Base-by-base conservation (phyloP, 2,888 invertebrate genomes). In the Neria commutata region DNA sequence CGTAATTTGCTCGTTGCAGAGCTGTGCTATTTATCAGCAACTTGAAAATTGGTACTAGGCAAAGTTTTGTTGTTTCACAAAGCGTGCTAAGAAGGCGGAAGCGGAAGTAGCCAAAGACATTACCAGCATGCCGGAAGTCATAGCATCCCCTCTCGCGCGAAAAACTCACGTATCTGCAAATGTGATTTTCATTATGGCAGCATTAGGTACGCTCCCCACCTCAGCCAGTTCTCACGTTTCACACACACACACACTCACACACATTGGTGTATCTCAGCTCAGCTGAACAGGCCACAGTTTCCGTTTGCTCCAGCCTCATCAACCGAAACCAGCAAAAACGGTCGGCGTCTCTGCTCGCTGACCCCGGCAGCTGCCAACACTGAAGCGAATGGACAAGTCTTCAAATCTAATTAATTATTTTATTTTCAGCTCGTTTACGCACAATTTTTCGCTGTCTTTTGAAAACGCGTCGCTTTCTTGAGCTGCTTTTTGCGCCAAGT, bases 321-420 rank as follows among this genome's bases (percentile, higher is more conserved):
- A n/a, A n/a, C n/a, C n/a, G n/a, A n/a, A n/a, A n/a, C n/a, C n/a
- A n/a, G n/a, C n/a, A n/a, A n/a, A n/a, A n/a, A n/a, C n/a, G n/a
- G n/a, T n/a, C 14, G 42, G 17, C 29, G 29, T 54, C 24, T 19
- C 8, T 58, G 16, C 25, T 33, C 47, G 48, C n/a, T 48, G 25
- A 33, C 33, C 10, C 14, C 33, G 10, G 33, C 61, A 61, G 61
- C 64, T 49, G 61, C 60, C 54, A 63, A 65, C 60, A 67, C 25
- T 21, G 21, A 37, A 37, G 19, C 42, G 34, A 17, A 54, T 24
- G 16, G 47, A 47, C 47, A 34, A 21, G 56, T 29, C 40, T 56
- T 56, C 56, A 56, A 56, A 56, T 56, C 40, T 49, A 56, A 56
- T 56, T 56, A 56, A 56, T 56, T 56, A 56, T 56, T 56, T 56